Base-by-base conservation (phyloP, 2,113 vertebrate species). In the Rhombomys opimus region DNA sequence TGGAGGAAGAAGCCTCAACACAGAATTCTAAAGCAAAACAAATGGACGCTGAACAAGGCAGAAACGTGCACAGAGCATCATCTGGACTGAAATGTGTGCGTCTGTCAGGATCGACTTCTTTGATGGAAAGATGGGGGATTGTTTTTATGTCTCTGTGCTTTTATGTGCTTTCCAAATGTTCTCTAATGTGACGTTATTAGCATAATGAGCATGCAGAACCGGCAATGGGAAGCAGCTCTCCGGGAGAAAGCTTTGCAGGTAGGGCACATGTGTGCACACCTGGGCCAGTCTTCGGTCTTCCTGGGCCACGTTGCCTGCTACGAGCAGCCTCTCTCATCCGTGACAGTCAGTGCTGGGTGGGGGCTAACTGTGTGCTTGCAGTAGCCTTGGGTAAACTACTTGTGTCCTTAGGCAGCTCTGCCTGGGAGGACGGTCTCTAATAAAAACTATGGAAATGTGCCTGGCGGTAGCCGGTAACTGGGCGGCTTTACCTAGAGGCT, bases 281-380 rank as follows among this genome's bases (percentile, higher is more conserved):
- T 2, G 4, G 0, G 9, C 41, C 41, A 6, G 11, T 14, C 80
- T 20, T 25, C 22, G 13, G 7, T 25, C 18, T 7, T 14, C 18
- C 17, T 5, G 10, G 4, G 35, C 1, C 7, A 0, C 2, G 41
- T 0, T 7, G 5, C 68, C 63, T 14, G 59, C 46, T 10, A 5
- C 27, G 5, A 2, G 35, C 50, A 5, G 1, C 25, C 2, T 15
- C 2, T 27, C 35, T 52, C 20, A 0, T 25, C n/a, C 13, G 3
- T 22, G 0, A 8, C 20, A 2, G 3, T 52, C 59, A 35, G 41
- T 11, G n/a, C 63, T 2, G 0, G 7, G 0, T 1, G 0, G 38
- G 17, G 8, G 67, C 7, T 10, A 59, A 35, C 20, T 3, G 25
- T 46, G 18, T 35, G 50, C 25, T 32, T 4, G 13, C 38, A 35